Percentiles rank a stretch among this genome's conserved stretches.
phyloP scores from a whole-genome alignment of 30 jellyfish, hydroid and myxozoan genomes.

The Morbakka virulenta region DNA sequence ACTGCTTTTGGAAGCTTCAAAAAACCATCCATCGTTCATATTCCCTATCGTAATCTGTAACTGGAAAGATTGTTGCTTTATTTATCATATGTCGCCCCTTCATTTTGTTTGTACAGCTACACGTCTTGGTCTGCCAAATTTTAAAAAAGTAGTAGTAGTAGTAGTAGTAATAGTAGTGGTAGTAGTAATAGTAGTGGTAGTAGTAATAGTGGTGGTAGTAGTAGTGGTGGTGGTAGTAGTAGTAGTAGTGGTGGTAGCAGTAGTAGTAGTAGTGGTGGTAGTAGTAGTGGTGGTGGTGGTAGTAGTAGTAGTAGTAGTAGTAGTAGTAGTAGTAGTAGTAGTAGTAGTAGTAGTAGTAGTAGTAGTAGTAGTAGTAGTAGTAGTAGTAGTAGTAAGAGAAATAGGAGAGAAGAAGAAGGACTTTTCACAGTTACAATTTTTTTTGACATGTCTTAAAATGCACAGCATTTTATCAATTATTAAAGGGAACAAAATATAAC shows the following conservation, averaged over 20 bases:
- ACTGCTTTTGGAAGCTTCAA: too few relatives aligned
- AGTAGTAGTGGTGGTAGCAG: background rate
- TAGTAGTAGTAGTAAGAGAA: background rate
- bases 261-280: background rate
- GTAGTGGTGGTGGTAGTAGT: background rate
- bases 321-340: background rate
- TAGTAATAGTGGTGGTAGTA: background rate
- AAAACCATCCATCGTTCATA: too few relatives aligned
- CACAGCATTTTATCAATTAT: too few relatives aligned
- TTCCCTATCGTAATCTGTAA: too few relatives aligned
- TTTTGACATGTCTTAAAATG: too few relatives aligned
- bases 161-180: background rate
- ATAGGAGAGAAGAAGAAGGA: background rate
- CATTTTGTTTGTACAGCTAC: too few relatives aligned
- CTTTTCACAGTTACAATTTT: background rate
- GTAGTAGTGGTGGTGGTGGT: background rate
- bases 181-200: background rate
- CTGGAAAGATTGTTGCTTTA: too few relatives aligned
- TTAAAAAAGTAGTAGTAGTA: background rate
- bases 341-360: background rate
- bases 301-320: background rate
- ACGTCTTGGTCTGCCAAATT: too few relatives aligned
- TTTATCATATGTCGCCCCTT: too few relatives aligned
- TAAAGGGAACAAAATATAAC: too few relatives aligned
- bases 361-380: background rate